A percentile compares a stretch with the other conserved stretches of the same genome.
Conservation (phyloP, 2,888 invertebrate genomes). For the Melinaea menophilus region DNA sequence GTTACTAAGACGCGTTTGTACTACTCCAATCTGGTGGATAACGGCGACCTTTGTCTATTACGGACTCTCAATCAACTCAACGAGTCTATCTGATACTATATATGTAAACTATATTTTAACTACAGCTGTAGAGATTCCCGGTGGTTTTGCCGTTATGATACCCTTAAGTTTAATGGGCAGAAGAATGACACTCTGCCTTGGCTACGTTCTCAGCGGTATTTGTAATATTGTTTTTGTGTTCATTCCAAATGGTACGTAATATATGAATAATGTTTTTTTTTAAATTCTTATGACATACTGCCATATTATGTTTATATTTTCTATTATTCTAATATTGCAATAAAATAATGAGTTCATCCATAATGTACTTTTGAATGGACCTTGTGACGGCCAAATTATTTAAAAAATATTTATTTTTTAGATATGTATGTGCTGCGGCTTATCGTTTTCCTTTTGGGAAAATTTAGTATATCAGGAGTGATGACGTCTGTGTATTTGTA, state of each 20-base stretch:
- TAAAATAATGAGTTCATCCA: background rate
- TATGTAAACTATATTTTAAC: constrained; percentile 82
- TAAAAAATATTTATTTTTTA: constrained; percentile 15
- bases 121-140: constrained; percentile 81
- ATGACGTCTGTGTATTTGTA: constrained; percentile 78
- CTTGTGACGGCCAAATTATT: background rate
- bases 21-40: constrained; percentile 83
- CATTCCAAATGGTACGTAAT: constrained; percentile 37
- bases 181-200: constrained; percentile 44
- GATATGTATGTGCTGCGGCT: constrained; percentile 23
- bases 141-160: constrained; percentile 76
- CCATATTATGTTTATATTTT: too few relatives aligned
- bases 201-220: constrained; percentile 30
- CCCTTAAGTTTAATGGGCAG: constrained; percentile 69
- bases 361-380: too few relatives aligned
- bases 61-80: constrained; percentile 84
- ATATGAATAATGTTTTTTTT: constrained; percentile 2
- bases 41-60: constrained; percentile 84
- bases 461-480: constrained; percentile 76
- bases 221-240: constrained; percentile 35
- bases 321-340: background rate
- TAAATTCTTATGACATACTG: background rate
- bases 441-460: constrained; percentile 39
- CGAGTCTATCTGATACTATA: constrained; percentile 81
- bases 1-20: constrained; percentile 72